Conservation (phyloP, 2,888 invertebrate species). For the Thecophora atra region DNA sequence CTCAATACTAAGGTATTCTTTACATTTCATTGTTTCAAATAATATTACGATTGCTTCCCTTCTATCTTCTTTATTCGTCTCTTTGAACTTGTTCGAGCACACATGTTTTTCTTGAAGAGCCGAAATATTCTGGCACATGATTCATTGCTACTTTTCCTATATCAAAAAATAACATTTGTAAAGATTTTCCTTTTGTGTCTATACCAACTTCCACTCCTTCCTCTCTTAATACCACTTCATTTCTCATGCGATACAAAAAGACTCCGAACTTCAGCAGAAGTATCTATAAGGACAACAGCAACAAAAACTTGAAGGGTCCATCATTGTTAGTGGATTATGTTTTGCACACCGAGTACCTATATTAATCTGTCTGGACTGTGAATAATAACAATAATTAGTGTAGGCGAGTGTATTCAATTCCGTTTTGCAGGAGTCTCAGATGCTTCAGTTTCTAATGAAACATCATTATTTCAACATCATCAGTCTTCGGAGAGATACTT, state of each 20-base stretch:
- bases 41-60: too few species aligned
- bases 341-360: conserved; percentile 24
- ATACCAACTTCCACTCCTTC: not conserved
- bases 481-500: too few species aligned
- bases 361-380: conserved; percentile 33
- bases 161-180: conserved; percentile 30
- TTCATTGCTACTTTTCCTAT: conserved; percentile 31
- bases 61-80: not conserved
- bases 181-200: not conserved
- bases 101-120: conserved; percentile 11
- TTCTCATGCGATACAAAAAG: not conserved
- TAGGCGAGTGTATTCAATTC: not conserved
- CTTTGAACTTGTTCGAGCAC: not conserved
- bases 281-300: too few species aligned
- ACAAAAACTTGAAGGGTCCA: not conserved
- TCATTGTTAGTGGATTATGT: not conserved
- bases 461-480: not conserved
- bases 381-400: conserved; percentile 11
- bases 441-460: conserved; percentile 28
- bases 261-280: not conserved
- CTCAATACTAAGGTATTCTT: too few species aligned
- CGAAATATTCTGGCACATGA: conserved; percentile 30
- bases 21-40: too few species aligned
- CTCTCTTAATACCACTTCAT: not conserved
- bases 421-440: not conserved